Percentiles rank a stretch among this genome's conserved stretches.
Evolutionary conservation across 2,113 vertebrate genomes (phyloP).

Genomic region (Trochalopteron elliotii): DNA sequence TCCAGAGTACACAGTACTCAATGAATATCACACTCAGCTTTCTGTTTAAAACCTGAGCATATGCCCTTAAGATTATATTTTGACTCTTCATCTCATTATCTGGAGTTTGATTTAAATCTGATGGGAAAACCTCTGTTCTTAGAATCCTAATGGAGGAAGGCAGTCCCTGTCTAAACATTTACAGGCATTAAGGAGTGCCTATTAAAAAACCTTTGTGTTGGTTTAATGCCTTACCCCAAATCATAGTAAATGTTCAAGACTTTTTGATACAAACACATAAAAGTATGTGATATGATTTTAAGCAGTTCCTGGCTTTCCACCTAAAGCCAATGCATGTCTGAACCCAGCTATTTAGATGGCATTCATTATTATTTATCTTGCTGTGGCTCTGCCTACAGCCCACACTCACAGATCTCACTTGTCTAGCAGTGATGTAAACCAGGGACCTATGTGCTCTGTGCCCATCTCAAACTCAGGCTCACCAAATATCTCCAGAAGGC

Average conservation of each 20-base stretch:
- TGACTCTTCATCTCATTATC: neutral
- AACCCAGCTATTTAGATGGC: neutral
- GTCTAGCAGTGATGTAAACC: neutral
- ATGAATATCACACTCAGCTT: neutral
- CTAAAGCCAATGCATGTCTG: neutral
- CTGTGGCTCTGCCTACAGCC: neutral
- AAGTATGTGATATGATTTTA: neutral
- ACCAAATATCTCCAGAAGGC: neutral
- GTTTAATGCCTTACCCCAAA: neutral
- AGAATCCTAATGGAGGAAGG: neutral
- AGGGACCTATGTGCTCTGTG: fast-evolving
- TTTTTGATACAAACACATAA: neutral
- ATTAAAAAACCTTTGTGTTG: neutral
- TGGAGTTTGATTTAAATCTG: neutral
- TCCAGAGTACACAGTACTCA: neutral
- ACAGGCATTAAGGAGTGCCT: neutral
- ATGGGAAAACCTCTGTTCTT: neutral
- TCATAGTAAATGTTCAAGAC: neutral
- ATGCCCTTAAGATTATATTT: neutral
- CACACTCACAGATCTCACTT: fast-evolving
- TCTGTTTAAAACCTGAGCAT: neutral
- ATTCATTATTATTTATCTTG: neutral
- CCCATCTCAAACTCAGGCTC: neutral
- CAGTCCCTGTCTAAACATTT: neutral
- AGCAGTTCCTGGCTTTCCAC: neutral